Evolutionary conservation across 2,888 invertebrate genomes (phyloP), one percentile per base, ranked within the genome.

Genomic region (Gibbula magus): DNA sequence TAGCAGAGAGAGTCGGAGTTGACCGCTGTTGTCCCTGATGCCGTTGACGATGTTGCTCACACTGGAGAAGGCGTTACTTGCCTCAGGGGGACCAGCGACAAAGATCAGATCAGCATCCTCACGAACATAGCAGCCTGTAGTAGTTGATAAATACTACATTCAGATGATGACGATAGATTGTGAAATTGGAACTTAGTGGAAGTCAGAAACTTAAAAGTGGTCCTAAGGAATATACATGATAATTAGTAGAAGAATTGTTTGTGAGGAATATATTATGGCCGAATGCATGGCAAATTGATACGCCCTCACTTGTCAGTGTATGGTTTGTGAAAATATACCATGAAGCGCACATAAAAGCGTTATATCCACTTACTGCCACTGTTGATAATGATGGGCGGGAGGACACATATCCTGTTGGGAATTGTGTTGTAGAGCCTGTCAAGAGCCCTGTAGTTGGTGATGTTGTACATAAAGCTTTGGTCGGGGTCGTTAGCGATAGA

Each of bases 401-500:
- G 79, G 7, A 32, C 35, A 45, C 85, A 85, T 13, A 81, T 74
- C 10, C 84, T 79, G 22, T 78, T 66, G 0, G 85, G 83, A 25
- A 85, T 70, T 13, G 54, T 18, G 74, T 52, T 45, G 70, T 67
- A 74, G 25, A 85, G 74, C n/a, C 79, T 89, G 20, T 89, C 84
- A 39, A 91, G 83, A 25, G 86, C 87, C 61, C 86, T 85, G 82
- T 87, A 91, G 81, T 86, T 89, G 78, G 88, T 87, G 76, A 91
- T 89, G 82, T 88, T 88, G 85, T 89, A 92, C 83, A 91, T 85
- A 84, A 89, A 91, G 32, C 87, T 84, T 22, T 86, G 83, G 29
- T 88, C 88, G 0, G 91, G 90, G 79, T 88, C 86, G 80, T 88
- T 90, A 54, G 91, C 91, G 53, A 92, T 91, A 54, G 83, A 85